Percentiles rank a stretch among this genome's conserved stretches.
Conservation (phyloP, 1,140 invertebrate genomes). For the Caenorhabditis latens region DNA sequence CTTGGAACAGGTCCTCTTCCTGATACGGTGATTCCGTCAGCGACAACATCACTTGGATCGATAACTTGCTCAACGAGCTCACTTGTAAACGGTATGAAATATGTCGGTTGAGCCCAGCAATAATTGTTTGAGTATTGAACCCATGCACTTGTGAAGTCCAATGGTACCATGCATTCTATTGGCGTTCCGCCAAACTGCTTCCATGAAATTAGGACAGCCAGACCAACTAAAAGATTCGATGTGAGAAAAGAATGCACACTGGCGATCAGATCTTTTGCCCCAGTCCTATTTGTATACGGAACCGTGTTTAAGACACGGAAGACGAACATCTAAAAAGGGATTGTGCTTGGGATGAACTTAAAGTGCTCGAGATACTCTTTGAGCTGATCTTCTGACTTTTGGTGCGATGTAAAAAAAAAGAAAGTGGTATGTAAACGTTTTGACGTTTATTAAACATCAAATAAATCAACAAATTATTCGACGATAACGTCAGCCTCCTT, state of each 20-base stretch:
- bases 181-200: slow-evolving; percentile 77
- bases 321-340: slow-evolving; percentile 68
- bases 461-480: slow-evolving; percentile 65
- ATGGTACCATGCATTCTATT: slow-evolving; percentile 74
- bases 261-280: slow-evolving; percentile 74
- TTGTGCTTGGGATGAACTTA: neutral
- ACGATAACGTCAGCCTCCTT: slow-evolving; percentile 86
- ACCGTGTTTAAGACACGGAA: slow-evolving; percentile 74
- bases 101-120: slow-evolving; percentile 74
- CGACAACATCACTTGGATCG: slow-evolving; percentile 29
- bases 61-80: slow-evolving; percentile 56
- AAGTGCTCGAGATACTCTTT: slow-evolving; percentile 4
- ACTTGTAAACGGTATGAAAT: slow-evolving; percentile 72
- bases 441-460: slow-evolving; percentile 56
- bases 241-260: slow-evolving; percentile 76
- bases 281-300: slow-evolving; percentile 72
- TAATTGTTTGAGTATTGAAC: slow-evolving; percentile 75
- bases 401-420: neutral
- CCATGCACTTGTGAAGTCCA: slow-evolving; percentile 69
- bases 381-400: slow-evolving; percentile 6
- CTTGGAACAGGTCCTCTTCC: neutral
- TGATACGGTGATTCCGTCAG: neutral
- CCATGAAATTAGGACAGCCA: slow-evolving; percentile 74
- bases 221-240: slow-evolving; percentile 71
- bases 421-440: slow-evolving; percentile 42